Evolutionary conservation across 2,888 invertebrate species (phyloP).

Genomic region (Euzophera pinguis): DNA sequence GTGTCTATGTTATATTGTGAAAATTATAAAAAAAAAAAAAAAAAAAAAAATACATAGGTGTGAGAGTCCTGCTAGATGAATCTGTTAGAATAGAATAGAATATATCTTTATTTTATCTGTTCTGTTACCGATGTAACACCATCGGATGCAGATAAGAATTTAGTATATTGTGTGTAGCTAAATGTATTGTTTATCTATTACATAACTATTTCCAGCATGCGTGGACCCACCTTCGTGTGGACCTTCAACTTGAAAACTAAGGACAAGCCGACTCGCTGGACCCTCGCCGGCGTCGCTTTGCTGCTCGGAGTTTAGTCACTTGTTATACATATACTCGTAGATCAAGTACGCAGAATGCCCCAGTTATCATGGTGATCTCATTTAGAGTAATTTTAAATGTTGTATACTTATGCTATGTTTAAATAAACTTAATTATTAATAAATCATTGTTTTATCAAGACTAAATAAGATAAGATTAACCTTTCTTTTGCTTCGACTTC

Average conservation of each 20-base stretch:
- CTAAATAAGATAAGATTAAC: no score
- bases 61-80: no score
- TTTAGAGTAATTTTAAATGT: constrained; percentile 4
- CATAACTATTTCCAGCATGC: constrained; percentile 64
- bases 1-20: no score
- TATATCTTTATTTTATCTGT: no score
- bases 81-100: no score
- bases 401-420: background rate
- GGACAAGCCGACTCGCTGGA: constrained; percentile 94
- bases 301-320: constrained; percentile 86
- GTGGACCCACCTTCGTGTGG: constrained; percentile 97
- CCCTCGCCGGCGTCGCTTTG: constrained; percentile 94
- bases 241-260: constrained; percentile 95
- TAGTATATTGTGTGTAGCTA: no score
- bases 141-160: no score
- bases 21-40: no score
- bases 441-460: background rate
- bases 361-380: background rate
- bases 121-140: no score
- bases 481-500: no score
- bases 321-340: no score
- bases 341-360: constrained; percentile 1
- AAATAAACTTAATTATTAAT: background rate
- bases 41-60: no score
- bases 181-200: background rate